Evolutionary conservation across 2,888 invertebrate species (phyloP).

Genomic region (Drosophila phalerata): DNA sequence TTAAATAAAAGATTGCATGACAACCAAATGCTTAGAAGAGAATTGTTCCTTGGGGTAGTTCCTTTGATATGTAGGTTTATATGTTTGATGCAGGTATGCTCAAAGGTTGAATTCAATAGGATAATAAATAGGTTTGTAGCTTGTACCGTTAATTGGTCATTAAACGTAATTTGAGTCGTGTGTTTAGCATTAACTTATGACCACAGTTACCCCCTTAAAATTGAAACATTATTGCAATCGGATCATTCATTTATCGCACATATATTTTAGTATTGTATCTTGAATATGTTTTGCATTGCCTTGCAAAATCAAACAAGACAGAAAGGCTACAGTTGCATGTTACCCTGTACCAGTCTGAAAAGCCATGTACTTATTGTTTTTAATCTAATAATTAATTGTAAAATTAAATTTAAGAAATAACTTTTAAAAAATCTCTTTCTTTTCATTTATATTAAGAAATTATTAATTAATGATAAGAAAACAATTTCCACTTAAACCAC

Average conservation of each 20-base stretch:
- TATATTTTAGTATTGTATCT: background rate
- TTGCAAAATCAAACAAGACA: background rate
- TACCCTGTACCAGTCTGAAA: background rate
- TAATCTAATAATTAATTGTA: too few species aligned
- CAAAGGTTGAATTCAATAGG: constrained; percentile 4
- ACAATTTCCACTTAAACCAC: too few species aligned
- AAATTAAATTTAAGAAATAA: too few species aligned
- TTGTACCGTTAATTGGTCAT: constrained; percentile 24
- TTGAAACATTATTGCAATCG: constrained; percentile 2
- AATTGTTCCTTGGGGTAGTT: constrained; percentile 4
- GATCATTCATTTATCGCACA: background rate
- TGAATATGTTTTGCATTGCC: background rate
- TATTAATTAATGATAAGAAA: too few species aligned
- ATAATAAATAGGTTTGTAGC: constrained; percentile 1
- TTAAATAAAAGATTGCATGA: constrained; percentile 1
- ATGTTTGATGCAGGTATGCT: background rate
- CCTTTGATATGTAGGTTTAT: background rate
- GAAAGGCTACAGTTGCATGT: background rate
- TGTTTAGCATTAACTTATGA: constrained; percentile 18
- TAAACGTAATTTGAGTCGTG: constrained; percentile 22
- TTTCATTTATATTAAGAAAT: too few species aligned
- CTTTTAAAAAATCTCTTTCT: too few species aligned
- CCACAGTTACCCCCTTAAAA: background rate
- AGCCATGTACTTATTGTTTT: too few species aligned
- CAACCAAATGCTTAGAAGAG: background rate